These are phyloP conservation scores for Amblyjoppa proteus DNA, from an alignment of 2,888 invertebrate species.

Conservation along the genomic window DNA sequence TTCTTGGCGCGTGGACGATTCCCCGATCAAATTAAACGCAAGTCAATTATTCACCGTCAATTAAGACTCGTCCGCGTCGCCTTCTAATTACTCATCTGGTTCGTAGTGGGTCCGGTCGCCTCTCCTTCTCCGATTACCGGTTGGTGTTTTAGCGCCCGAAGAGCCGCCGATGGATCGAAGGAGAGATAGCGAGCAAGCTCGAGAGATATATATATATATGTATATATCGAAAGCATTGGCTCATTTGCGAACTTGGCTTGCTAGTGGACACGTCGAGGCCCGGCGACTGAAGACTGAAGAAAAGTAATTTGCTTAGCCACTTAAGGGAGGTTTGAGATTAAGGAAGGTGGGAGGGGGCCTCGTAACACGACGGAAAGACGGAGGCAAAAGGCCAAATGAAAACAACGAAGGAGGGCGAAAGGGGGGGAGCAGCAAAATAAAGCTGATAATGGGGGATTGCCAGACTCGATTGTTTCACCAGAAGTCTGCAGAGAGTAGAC, in stretches of 20 bases:
- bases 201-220: neutral
- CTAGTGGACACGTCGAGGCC: constrained; percentile 1
- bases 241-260: constrained; percentile 35
- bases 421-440: constrained; percentile 42
- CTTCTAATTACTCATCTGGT: constrained; percentile 48
- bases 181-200: constrained; percentile 13
- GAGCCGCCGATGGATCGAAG: constrained; percentile 24
- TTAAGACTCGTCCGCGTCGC: constrained; percentile 54
- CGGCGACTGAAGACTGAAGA: constrained; percentile 25
- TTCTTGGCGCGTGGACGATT: constrained; percentile 29
- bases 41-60: constrained; percentile 61
- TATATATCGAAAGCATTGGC: constrained; percentile 24
- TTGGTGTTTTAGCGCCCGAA: neutral
- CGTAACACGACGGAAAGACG: constrained; percentile 14
- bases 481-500: constrained; percentile 46
- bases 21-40: constrained; percentile 47
- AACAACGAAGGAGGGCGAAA: constrained; percentile 2
- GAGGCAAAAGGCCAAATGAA: constrained; percentile 2
- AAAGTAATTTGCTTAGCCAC: constrained; percentile 62
- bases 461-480: constrained; percentile 58
- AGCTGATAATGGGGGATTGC: constrained; percentile 63
- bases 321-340: constrained; percentile 31
- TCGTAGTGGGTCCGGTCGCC: neutral
- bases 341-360: neutral
- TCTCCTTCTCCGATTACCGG: constrained; percentile 6